phyloP scores from a whole-genome alignment of 2,888 invertebrate species.

The Caenorhabditis auriculariae region DNA sequence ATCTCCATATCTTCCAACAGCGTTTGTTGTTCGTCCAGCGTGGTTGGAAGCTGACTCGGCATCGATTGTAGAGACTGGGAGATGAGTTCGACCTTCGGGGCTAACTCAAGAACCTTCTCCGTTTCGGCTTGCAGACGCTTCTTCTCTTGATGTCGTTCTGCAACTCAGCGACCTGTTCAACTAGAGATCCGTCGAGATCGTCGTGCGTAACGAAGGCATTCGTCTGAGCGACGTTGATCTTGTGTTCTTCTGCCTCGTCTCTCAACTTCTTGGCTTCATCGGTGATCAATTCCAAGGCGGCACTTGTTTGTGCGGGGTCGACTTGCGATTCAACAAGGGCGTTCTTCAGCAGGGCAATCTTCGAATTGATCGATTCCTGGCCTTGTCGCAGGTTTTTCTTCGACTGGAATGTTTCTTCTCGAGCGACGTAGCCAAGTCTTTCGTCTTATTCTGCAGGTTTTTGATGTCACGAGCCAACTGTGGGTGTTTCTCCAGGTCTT shows the following conservation, averaged over 20 bases:
- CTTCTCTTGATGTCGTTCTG: conserved; percentile 9
- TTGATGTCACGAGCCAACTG: conserved; percentile 13
- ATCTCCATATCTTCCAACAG: conserved; percentile 24
- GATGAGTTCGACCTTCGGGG: conserved; percentile 21
- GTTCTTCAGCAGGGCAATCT: background rate
- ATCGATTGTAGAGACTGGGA: conserved; percentile 15
- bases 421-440: conserved; percentile 5
- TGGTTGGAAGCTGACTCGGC: conserved; percentile 9
- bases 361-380: background rate
- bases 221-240: conserved; percentile 1
- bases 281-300: conserved; percentile 12
- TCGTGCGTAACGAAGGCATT: conserved; percentile 11
- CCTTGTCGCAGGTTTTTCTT: conserved; percentile 5
- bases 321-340: background rate
- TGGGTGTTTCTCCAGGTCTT: conserved; percentile 3
- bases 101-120: conserved; percentile 12
- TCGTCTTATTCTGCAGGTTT: conserved; percentile 11
- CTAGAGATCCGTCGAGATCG: conserved; percentile 11
- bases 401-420: conserved; percentile 7
- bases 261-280: conserved; percentile 9
- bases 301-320: conserved; percentile 3
- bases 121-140: conserved; percentile 13
- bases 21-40: conserved; percentile 23
- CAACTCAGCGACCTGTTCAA: conserved; percentile 3
- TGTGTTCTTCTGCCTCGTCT: conserved; percentile 4